Evolutionary conservation across 92 coral and sea anemone genomes (phyloP), one percentile per base, ranked within the genome.

Genomic region (Chrysogorgia sp.): DNA sequence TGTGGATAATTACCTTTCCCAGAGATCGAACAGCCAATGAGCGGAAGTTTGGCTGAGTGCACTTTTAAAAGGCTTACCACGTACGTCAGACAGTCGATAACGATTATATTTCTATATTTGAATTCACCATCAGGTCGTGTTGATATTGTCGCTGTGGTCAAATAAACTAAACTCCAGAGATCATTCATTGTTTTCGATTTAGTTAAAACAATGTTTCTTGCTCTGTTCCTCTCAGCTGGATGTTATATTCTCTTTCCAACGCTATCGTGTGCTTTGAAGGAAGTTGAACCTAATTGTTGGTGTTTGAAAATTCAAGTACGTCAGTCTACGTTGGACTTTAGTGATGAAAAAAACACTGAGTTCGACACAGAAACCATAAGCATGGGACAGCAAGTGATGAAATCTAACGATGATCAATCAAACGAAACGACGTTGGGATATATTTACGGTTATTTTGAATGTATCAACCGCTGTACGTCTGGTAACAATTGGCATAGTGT

Each of bases 31-130:
- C 48, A 72, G 19, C 79, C 52, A 53, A 56, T 53, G 22, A 56
- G 52, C 63, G 79, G 79, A 72, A 53, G 58, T 56, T 53, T 72
- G 79, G 43, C 65, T 53, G 65, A 72, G 79, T 72, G 79, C 64
- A 55, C 55, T 26, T 12, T 45, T 12, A 69, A n/a, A 69, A 60
- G 24, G 33, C 66, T 53, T 53, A 22, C 3, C 22, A 10, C 2
- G 48, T 6, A 56, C 79, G 64, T 72, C 64, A 72, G 31, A 21
- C 26, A 12, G 4, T 20, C 37, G 31, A 50, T 31, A 50, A 33
- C 50, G 43, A 41, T 49, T 32, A 10, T 33, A 56, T 52, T 34
- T 71, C 61, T 4, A 6, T 29, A 6, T 43, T 17, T 52, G 7
- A 52, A 52, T 6, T 52, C 26, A 17, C 26, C 20, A 57, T 57